phyloP scores from a whole-genome alignment of 2,797 vertebrate species.

The Emys orbicularis region DNA sequence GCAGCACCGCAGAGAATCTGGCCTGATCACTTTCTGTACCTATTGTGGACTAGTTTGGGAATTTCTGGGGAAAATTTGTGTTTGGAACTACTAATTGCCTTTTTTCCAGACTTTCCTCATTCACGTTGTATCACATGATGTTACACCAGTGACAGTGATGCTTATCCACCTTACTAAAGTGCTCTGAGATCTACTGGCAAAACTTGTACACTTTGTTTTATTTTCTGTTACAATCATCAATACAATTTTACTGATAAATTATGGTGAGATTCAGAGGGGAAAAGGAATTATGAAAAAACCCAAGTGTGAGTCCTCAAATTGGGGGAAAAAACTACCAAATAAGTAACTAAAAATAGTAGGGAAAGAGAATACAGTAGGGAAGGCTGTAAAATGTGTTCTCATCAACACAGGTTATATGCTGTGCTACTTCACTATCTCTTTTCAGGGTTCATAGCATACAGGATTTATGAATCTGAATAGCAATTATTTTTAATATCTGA shows the following conservation, averaged over 20 bases:
- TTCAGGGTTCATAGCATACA: not conserved
- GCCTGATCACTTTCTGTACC: not conserved
- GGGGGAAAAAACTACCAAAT: not conserved
- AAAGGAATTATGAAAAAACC: not conserved
- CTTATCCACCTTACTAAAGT: not conserved
- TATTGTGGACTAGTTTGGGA: not conserved
- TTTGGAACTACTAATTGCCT: not conserved
- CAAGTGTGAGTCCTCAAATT: not conserved
- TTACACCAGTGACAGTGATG: not conserved
- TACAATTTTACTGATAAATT: not conserved
- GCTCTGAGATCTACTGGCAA: not conserved
- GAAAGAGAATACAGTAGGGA: not conserved
- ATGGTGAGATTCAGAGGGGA: not conserved
- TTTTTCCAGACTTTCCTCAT: not conserved
- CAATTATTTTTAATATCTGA: not conserved
- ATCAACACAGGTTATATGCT: not conserved
- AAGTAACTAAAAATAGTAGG: not conserved
- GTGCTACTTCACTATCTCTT: not conserved
- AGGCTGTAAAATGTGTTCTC: not conserved
- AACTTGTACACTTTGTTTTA: not conserved
- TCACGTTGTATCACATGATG: not conserved
- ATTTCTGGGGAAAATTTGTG: not conserved
- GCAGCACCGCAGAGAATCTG: not conserved
- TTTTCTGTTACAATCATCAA: not conserved
- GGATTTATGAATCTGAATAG: not conserved